Base-by-base conservation (phyloP, 37 sponge, comb jelly and placozoan species). In the Ephydatia muelleri region DNA sequence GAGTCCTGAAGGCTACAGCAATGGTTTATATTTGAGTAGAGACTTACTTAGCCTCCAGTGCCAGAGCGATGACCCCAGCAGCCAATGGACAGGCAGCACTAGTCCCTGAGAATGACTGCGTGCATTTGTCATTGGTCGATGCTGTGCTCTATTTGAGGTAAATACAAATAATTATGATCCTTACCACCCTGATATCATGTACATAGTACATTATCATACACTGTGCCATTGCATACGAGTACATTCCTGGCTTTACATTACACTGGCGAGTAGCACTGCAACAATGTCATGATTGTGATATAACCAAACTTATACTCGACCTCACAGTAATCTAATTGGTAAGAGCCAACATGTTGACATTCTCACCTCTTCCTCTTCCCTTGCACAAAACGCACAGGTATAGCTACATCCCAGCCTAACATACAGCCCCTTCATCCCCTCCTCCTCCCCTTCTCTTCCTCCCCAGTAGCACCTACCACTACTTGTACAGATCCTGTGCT, bases 21-120 rank as follows among this genome's bases (percentile, higher is more conserved):
- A 57, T 19, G 57, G 57, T 57, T 57, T 57, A 14, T 57, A 57
- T 57, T 57, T 57, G 57, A 28, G 27, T 81, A n/a, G 30, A 23
- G 38, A 23, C 89, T 90, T 68, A 93, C 94, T 94, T 94, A 49
- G 95, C 95, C 76, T 94, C 91, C 43, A 94, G 88, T 33, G 84
- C 85, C 35, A 94, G 86, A 31, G 95, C 95, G 66, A 94, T 80
- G 40, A 86, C 70, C 12, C 88, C 92, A 76, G 83, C 79, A 26
- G 76, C 70, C 64, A 92, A 72, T 68, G 92, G 92, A 80, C 80
- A 65, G 22, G 92, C 84, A 69, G 92, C 92, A 80, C 92, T 92
- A 27, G 92, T 92, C 43, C 92, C 92, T 30, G 78, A 84, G 77
- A 84, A 85, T 75, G 38, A 39, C 21, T 38, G 32, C 9, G 79